Evolutionary conservation across 2,888 invertebrate genomes (phyloP).

Genomic region (Leuctra nigra): DNA sequence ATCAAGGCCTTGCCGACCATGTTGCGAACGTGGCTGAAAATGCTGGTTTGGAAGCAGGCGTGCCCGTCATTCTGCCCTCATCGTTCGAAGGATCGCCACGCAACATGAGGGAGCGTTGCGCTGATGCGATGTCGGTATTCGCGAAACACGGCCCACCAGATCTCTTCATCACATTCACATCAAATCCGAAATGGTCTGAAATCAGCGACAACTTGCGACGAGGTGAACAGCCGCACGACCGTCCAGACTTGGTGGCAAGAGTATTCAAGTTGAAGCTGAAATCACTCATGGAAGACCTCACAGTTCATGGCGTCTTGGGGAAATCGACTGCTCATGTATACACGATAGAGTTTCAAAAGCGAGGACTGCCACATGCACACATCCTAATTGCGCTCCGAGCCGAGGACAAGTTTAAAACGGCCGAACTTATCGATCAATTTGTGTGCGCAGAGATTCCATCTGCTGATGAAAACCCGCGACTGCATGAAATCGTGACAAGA

Average conservation of each 20-base stretch:
- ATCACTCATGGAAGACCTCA: not conserved
- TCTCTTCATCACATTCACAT: constrained; percentile 14
- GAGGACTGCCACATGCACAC: constrained; percentile 33
- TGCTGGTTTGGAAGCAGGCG: not conserved
- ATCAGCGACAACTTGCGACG: not conserved
- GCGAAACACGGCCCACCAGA: constrained; percentile 12
- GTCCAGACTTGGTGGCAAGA: constrained; percentile 1
- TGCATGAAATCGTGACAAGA: constrained; percentile 26
- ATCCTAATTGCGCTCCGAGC: constrained; percentile 30
- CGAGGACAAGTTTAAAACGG: constrained; percentile 32
- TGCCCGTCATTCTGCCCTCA: constrained; percentile 10
- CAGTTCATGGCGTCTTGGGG: too few relatives aligned
- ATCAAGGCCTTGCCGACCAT: too few relatives aligned
- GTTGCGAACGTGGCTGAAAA: too few relatives aligned
- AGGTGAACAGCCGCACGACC: not conserved
- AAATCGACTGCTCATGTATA: constrained; percentile 20
- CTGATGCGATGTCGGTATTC: constrained; percentile 20
- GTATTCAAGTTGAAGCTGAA: constrained; percentile 9
- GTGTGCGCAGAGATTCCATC: constrained; percentile 24
- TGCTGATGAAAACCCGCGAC: not conserved
- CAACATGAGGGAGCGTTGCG: constrained; percentile 12
- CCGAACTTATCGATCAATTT: constrained; percentile 26
- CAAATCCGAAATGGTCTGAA: constrained; percentile 14
- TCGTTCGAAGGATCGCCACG: constrained; percentile 7
- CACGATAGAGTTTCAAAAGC: constrained; percentile 36